Conservation (phyloP, 2,113 vertebrate species). For the Oenanthe oenanthe region DNA sequence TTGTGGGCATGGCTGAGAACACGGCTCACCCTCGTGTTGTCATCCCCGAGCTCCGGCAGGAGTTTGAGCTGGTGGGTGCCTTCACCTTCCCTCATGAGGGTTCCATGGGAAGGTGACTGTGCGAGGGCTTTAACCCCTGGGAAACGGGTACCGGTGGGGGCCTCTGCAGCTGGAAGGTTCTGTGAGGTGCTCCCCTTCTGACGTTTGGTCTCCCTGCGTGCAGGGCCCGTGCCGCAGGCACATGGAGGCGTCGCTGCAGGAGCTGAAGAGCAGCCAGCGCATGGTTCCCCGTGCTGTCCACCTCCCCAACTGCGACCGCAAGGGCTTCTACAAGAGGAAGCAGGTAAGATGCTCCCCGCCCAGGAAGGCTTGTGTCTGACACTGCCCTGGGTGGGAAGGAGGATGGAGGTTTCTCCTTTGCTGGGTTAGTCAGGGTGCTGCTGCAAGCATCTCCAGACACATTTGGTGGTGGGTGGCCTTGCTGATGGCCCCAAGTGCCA, state of each 20-base stretch:
- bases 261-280: slow-evolving; percentile 90
- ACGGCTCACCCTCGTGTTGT: slow-evolving; percentile 82
- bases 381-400: background rate
- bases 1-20: slow-evolving; percentile 81
- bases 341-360: slow-evolving; percentile 77
- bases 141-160: fast-evolving
- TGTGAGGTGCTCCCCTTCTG: background rate
- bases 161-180: background rate
- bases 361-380: background rate
- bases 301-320: slow-evolving; percentile 97
- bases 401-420: background rate
- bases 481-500: background rate
- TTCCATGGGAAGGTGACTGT: fast-evolving
- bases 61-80: slow-evolving; percentile 90
- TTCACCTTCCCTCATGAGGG: fast-evolving
- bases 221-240: slow-evolving; percentile 97
- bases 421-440: background rate
- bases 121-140: background rate
- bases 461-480: background rate
- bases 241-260: slow-evolving; percentile 93
- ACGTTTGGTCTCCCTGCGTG: background rate
- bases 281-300: slow-evolving; percentile 91
- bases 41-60: slow-evolving; percentile 86
- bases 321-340: slow-evolving; percentile 98
- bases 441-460: background rate